Base-by-base conservation (phyloP, 1,140 invertebrate species). In the Drosophila kanapiae region DNA sequence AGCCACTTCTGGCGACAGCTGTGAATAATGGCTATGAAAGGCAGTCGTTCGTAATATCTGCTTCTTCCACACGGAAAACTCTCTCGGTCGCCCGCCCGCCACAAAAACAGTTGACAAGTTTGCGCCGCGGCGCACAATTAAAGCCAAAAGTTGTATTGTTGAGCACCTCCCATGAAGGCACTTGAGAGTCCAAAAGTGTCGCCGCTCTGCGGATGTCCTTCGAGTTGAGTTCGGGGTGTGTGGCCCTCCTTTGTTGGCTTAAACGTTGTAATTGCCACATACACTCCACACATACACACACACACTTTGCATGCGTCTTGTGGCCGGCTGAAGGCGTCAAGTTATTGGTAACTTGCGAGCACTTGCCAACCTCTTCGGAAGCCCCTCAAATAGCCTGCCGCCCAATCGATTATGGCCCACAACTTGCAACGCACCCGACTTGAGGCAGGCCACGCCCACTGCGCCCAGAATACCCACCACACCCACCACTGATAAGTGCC, bases 311-410 rank as follows among this genome's bases (percentile, higher is more conserved):
- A 51, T 62, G 53, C 51, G 49, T 60, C 61, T 63, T 63, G 74
- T 83, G 53, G 54, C 48, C 33, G 27, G 65, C 27, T 38, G 29
- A 65, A 51, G 80, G 80, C 47, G 80, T 57, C 76, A 88, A 88
- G 80, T 82, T 82, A 86, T 86, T 86, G 83, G 80, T 80, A 87
- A 88, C 80, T 80, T 62, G 63, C 63, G 48, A 78, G 63, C 64
- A 53, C 65, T 64, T 35, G 53, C 48, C 35, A 38, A 16, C 10
- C 35, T 37, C 29, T 45, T 48, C 43, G 63, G 58, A 47, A 48
- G 54, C 31, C 45, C 31, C 48, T 40, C 27, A 47, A 54, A 42
- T n/a, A 62, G 31, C 58, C 54, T 57, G 51, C 53, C 64, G 51
- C 60, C 64, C 80, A 87, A 87, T 87, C 83, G 83, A 87, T 87